Conservation (phyloP, 2,797 vertebrate species). For the Bovichtus variegatus region DNA sequence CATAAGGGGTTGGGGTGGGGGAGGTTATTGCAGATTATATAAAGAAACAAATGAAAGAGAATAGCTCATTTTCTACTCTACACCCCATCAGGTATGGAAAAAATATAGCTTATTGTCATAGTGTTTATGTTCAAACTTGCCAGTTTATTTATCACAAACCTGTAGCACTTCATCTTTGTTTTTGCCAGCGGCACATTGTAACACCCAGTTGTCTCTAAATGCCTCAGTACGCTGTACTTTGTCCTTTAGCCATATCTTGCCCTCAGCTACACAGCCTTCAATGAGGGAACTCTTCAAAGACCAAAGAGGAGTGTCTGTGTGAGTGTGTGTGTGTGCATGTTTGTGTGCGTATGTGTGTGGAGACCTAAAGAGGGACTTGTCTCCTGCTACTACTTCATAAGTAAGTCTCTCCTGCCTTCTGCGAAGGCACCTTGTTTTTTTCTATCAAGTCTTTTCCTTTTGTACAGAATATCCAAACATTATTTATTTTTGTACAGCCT, state of each 20-base stretch:
- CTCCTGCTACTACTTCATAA: conserved; percentile 95
- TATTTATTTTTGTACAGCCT: conserved; percentile 99
- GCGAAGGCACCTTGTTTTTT: conserved; percentile 87
- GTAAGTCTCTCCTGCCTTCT: conserved; percentile 95
- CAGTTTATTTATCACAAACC: conserved; percentile 80
- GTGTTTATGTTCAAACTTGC: conserved; percentile 67
- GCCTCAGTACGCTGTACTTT: conserved; percentile 63
- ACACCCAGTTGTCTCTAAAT: conserved; percentile 67
- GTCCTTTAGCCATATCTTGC: conserved; percentile 76
- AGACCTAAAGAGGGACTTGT: conserved; percentile 83
- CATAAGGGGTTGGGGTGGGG: conserved; percentile 44
- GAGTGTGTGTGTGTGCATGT: conserved; percentile 56
- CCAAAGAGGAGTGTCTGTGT: conserved; percentile 78
- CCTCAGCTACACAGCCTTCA: conserved; percentile 53
- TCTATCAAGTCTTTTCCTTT: conserved; percentile 77
- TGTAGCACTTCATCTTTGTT: conserved; percentile 78
- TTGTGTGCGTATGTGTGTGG: conserved; percentile 56
- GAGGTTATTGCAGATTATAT: conserved; percentile 66
- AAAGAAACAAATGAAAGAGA: conserved; percentile 66
- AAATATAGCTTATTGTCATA: conserved; percentile 62
- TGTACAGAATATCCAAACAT: conserved; percentile 95
- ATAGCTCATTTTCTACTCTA: conserved; percentile 65
- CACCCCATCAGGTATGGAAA: conserved; percentile 84
- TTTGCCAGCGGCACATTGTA: conserved; percentile 77
- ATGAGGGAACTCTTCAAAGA: conserved; percentile 70